These are phyloP conservation scores for Meloidogyne hapla DNA, from an alignment of 1,140 invertebrate genomes.

Conservation along the genomic window DNA sequence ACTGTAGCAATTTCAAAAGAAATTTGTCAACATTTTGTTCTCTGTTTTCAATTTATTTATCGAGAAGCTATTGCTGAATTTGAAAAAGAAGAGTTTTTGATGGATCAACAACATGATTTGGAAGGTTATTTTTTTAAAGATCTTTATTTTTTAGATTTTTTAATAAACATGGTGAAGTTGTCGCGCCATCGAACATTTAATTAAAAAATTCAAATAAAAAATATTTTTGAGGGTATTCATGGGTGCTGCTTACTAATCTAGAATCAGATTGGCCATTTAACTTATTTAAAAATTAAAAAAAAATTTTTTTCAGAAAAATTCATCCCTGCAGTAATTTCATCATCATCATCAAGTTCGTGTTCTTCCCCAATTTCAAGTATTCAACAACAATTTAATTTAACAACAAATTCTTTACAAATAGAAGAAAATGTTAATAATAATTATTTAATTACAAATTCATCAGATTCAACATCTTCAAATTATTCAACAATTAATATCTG, in stretches of 20 bases:
- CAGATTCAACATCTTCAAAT: slow-evolving; percentile 28
- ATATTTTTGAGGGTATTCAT: too few species aligned
- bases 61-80: slow-evolving; percentile 34
- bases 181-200: too few species aligned
- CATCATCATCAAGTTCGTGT: too few species aligned
- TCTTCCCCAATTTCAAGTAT: background rate
- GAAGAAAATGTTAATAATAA: background rate
- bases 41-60: slow-evolving; percentile 49
- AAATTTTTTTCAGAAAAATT: too few species aligned
- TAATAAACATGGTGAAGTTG: too few species aligned
- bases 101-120: background rate
- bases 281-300: too few species aligned
- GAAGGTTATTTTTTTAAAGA: background rate
- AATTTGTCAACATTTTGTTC: slow-evolving; percentile 50
- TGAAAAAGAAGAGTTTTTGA: slow-evolving; percentile 7
- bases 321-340: too few species aligned
- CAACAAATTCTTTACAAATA: background rate
- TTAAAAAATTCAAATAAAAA: too few species aligned
- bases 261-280: too few species aligned
- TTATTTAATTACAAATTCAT: slow-evolving; percentile 35
- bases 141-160: too few species aligned
- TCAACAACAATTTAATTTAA: background rate
- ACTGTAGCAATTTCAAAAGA: slow-evolving; percentile 44
- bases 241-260: too few species aligned
- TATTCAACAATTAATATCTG: too few species aligned